phyloP scores from a whole-genome alignment of 2,113 vertebrate species.

The Lamprotornis superbus region DNA sequence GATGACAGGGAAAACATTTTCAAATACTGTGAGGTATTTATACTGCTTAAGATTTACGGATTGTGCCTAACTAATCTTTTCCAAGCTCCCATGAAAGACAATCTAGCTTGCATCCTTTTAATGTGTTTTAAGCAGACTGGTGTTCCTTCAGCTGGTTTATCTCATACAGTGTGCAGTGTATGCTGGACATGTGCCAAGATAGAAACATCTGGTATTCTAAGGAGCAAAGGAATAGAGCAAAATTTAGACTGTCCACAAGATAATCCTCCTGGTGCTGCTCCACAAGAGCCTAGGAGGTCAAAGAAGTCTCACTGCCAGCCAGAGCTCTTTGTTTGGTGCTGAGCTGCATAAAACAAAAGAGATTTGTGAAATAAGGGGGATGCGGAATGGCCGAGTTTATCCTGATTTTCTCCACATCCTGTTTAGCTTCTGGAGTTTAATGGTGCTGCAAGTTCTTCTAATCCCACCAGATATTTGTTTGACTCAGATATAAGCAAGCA shows the following conservation, averaged over 20 bases:
- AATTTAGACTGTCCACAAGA: background rate
- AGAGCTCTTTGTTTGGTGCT: background rate
- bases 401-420: background rate
- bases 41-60: conserved; percentile 29
- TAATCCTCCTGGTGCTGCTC: background rate
- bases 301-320: background rate
- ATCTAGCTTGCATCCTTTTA: background rate
- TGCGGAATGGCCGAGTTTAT: background rate
- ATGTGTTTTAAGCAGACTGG: background rate
- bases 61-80: conserved; percentile 25
- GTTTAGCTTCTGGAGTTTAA: background rate
- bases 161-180: background rate
- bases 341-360: background rate
- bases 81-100: conserved; percentile 32
- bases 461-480: background rate
- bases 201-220: background rate
- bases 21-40: conserved; percentile 48
- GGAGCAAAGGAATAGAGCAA: background rate
- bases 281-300: background rate
- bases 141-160: background rate
- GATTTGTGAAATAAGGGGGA: background rate
- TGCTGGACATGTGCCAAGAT: conserved; percentile 1
- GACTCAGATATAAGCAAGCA: background rate
- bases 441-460: background rate
- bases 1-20: conserved; percentile 45